These are phyloP conservation scores for Channa argus DNA, from an alignment of 2,113 vertebrate genomes.

Conservation along the genomic window DNA sequence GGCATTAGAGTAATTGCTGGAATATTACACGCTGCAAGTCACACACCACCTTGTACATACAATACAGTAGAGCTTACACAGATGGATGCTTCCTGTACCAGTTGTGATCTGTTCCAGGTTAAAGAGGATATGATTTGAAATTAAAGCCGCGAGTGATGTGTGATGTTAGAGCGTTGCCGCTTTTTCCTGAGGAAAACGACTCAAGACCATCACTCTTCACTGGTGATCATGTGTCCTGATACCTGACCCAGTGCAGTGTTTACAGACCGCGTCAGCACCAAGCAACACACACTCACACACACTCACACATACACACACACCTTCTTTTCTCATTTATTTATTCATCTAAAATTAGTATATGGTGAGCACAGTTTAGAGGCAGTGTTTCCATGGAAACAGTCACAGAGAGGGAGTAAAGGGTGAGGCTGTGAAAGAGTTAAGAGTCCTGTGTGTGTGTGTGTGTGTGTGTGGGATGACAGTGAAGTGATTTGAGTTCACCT, in stretches of 20 bases:
- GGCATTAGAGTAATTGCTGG: conserved; percentile 37
- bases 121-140: too few relatives aligned
- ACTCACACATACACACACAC: conserved; percentile 6
- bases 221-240: not conserved
- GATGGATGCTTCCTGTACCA: not conserved
- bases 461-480: conserved; percentile 42
- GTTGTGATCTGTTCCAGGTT: not conserved
- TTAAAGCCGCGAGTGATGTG: too few relatives aligned
- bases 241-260: not conserved
- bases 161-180: too few relatives aligned
- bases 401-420: conserved; percentile 45
- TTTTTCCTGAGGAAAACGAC: not conserved
- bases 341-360: conserved; percentile 59
- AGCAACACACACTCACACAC: not conserved
- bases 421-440: conserved; percentile 50
- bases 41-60: not conserved
- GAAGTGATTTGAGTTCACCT: conserved; percentile 70
- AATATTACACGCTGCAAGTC: conserved; percentile 18
- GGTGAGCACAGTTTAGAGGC: conserved; percentile 61
- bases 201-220: not conserved
- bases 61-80: not conserved
- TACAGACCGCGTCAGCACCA: not conserved
- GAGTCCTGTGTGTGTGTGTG: conserved; percentile 10
- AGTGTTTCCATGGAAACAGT: conserved; percentile 81
- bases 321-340: conserved; percentile 43